Percentiles rank a stretch among this genome's conserved stretches.
These are phyloP conservation scores for Enteromius mattozi DNA, from an alignment of 2,797 vertebrate genomes.

Conservation along the genomic window DNA sequence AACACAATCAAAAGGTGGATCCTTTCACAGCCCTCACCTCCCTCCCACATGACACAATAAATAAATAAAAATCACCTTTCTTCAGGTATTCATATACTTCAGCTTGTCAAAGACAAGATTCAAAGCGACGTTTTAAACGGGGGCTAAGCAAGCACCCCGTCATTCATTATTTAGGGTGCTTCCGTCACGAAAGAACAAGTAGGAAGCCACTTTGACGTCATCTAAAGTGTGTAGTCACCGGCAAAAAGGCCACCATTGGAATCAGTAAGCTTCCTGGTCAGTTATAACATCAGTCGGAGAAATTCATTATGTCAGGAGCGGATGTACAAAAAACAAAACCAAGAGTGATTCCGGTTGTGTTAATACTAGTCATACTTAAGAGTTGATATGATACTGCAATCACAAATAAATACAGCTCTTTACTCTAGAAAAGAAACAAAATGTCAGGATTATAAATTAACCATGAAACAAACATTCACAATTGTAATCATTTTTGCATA, in stretches of 20 bases:
- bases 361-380: slow-evolving; percentile 75
- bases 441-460: slow-evolving; percentile 84
- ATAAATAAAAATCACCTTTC: slow-evolving; percentile 85
- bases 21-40: slow-evolving; percentile 61
- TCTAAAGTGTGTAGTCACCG: slow-evolving; percentile 74
- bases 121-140: slow-evolving; percentile 65
- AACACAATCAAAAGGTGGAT: slow-evolving; percentile 75
- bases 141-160: slow-evolving; percentile 62
- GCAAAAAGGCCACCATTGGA: slow-evolving; percentile 72
- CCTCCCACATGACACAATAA: slow-evolving; percentile 75
- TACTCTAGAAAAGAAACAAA: slow-evolving; percentile 73
- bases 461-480: slow-evolving; percentile 75
- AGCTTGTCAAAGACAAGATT: slow-evolving; percentile 66
- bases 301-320: slow-evolving; percentile 62
- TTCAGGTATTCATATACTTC: slow-evolving; percentile 73
- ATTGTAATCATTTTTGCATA: slow-evolving; percentile 76
- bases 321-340: slow-evolving; percentile 64
- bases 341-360: slow-evolving; percentile 62
- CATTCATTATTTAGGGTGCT: slow-evolving; percentile 68
- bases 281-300: slow-evolving; percentile 61
- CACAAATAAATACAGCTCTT: slow-evolving; percentile 81
- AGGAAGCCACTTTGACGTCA: slow-evolving; percentile 77
- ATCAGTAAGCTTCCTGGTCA: slow-evolving; percentile 69
- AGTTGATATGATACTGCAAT: slow-evolving; percentile 71
- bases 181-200: slow-evolving; percentile 66